Evolutionary conservation across 2,797 vertebrate species (phyloP), one percentile per base, ranked within the genome.

Genomic region (Malacoraja senta): DNA sequence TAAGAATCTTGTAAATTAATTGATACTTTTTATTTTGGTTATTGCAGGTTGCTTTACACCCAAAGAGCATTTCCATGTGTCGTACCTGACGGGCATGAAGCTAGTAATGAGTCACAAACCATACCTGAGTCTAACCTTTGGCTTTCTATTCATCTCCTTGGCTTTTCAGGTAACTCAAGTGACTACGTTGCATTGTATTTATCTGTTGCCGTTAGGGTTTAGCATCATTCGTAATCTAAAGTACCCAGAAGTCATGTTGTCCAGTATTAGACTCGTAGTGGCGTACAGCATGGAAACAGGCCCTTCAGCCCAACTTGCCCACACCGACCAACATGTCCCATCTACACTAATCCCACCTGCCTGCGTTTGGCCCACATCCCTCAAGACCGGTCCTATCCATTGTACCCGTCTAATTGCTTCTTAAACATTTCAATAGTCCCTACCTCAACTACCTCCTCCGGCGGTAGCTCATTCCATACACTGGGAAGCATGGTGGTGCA

Each of bases 121-220:
- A 0, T 97, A 96, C 77, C 95, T 93, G 29, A 94, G 95, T 0
- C 95, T 97, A 77, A 95, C 97, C 21, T 94, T 97, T 0, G 95
- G 96, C 63, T 97, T 97, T 93, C 93, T 97, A 65, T 96, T 96
- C 71, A 94, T 94, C 0, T 94, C 94, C 1, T 93, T 96, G 53
- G 96, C 96, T 21, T 97, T 97, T 94, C 97, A 97, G 96, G 96
- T 97, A 90, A 0, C 12, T 26, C 63, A 38, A 63, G 10, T 35
- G 38, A 58, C 35, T 6, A 65, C 80, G 65, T 6, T 92, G 17
- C n/a, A 9, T 19, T 92, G 32, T 38, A 78, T 81, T 93, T 32
- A 35, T n/a, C 44, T n/a, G 53, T 74, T 72, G 90, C 35, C n/a
- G 35, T 88, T 32, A 21, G 17, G 61, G 13, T 63, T 86, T 86